A percentile compares a stretch with the other conserved stretches of the same genome.
Conservation (phyloP, 2,113 vertebrate genomes). For the Psilopsiagon aymara region DNA sequence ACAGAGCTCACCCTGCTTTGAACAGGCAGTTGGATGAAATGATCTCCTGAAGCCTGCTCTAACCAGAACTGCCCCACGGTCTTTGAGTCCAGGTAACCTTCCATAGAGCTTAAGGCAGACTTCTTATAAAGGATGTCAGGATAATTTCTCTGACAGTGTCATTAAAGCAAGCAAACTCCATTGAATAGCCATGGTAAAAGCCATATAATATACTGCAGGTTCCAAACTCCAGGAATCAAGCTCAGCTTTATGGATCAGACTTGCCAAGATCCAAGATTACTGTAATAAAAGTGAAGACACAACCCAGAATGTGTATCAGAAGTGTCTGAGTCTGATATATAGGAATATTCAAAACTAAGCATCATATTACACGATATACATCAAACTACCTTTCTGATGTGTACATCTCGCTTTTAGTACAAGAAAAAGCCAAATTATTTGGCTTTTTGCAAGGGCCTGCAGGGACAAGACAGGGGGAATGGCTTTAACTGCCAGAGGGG, state of each 20-base stretch:
- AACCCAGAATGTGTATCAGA: not conserved
- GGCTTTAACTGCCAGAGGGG: not conserved
- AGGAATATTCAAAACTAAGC: not conserved
- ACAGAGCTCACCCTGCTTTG: not conserved
- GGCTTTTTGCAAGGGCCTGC: not conserved
- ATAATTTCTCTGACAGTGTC: not conserved
- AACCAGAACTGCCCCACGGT: not conserved
- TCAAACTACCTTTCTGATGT: not conserved
- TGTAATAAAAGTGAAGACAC: not conserved
- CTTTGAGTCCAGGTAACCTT: not conserved
- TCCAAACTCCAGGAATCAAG: not conserved
- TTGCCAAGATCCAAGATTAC: not conserved
- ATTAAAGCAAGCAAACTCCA: not conserved
- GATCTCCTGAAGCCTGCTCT: not conserved
- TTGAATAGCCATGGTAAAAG: not conserved
- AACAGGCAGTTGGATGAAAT: not conserved
- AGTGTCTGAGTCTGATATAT: not conserved
- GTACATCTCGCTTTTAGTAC: not conserved
- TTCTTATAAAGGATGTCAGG: not conserved
- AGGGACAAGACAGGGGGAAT: not conserved
- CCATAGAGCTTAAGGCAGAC: not conserved
- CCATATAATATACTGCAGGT: accelerated
- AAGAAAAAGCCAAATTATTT: not conserved
- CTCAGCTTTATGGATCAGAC: not conserved
- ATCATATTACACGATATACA: accelerated